phyloP scores from a whole-genome alignment of 2,113 vertebrate species.

The Platysternon megacephalum region DNA sequence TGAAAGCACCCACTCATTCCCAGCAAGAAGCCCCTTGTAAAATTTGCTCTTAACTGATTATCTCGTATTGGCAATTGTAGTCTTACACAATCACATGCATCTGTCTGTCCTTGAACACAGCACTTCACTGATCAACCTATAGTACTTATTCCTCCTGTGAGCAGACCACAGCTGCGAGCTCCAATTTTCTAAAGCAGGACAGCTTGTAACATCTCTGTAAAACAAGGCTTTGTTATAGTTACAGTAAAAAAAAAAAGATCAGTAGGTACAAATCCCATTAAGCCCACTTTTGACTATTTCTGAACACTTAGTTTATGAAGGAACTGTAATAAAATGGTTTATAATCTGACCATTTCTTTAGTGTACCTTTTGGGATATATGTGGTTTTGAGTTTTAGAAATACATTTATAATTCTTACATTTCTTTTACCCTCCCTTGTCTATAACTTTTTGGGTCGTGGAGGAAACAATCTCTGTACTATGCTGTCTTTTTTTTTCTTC shows the following conservation, averaged over 20 bases:
- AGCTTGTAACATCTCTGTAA: constrained; percentile 48
- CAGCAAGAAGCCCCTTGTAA: constrained; percentile 7
- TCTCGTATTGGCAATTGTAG: neutral
- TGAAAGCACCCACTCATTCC: neutral
- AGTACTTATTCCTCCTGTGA: constrained; percentile 36
- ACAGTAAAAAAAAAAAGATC: constrained; percentile 57
- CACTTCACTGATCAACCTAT: constrained; percentile 55
- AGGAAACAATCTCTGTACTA: constrained; percentile 66
- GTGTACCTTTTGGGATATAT: neutral
- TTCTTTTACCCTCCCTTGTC: constrained; percentile 37
- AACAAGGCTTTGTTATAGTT: constrained; percentile 47
- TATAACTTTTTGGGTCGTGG: constrained; percentile 53
- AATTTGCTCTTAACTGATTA: constrained; percentile 30
- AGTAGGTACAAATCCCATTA: constrained; percentile 32
- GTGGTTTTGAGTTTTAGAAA: neutral
- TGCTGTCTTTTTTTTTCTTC: constrained; percentile 66
- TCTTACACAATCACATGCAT: constrained; percentile 27
- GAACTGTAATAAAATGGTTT: constrained; percentile 20
- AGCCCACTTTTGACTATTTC: constrained; percentile 37
- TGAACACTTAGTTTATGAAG: constrained; percentile 12
- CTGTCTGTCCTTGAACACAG: constrained; percentile 37
- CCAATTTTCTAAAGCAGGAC: constrained; percentile 46
- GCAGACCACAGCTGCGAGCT: constrained; percentile 36
- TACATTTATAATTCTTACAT: neutral
- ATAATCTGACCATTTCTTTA: neutral